phyloP scores from a whole-genome alignment of 2,888 invertebrate species.

The Nudaria mundana region DNA sequence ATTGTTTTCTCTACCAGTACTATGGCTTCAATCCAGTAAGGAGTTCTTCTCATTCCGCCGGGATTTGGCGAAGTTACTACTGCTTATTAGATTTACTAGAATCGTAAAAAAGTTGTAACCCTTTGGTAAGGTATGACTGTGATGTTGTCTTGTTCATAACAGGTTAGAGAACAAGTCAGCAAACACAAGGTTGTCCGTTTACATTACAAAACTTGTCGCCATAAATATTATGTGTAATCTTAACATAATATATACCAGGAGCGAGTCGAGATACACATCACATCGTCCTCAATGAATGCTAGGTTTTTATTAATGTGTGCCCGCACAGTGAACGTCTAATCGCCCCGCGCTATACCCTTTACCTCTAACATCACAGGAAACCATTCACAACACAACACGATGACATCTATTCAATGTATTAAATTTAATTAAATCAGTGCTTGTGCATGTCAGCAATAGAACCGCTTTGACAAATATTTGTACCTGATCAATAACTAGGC shows the following conservation, averaged over 20 bases:
- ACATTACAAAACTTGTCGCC: slow-evolving; percentile 27
- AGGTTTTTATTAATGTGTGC: slow-evolving; percentile 35
- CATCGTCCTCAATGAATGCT: slow-evolving; percentile 35
- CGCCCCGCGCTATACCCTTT: neutral
- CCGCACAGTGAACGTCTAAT: slow-evolving; percentile 4
- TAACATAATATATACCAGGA: slow-evolving; percentile 19
- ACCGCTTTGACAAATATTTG: too few species aligned
- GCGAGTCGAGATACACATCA: slow-evolving; percentile 30
- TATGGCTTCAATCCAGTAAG: too few species aligned
- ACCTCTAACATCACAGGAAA: slow-evolving; percentile 21
- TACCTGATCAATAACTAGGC: too few species aligned
- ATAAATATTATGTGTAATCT: slow-evolving; percentile 34
- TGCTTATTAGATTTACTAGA: too few species aligned
- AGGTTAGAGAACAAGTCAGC: slow-evolving; percentile 10
- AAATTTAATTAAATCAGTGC: slow-evolving; percentile 26
- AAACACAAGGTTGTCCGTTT: slow-evolving; percentile 34
- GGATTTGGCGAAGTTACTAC: too few species aligned
- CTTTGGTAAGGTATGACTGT: neutral
- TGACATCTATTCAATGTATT: slow-evolving; percentile 15
- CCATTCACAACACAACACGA: slow-evolving; percentile 10
- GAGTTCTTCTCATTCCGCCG: too few species aligned
- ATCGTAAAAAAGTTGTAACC: neutral
- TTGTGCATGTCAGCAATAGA: slow-evolving; percentile 14
- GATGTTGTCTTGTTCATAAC: neutral
- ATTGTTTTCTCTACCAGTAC: too few species aligned